Base-by-base conservation (phyloP, 2,113 vertebrate species). In the Oxyruncus cristatus region DNA sequence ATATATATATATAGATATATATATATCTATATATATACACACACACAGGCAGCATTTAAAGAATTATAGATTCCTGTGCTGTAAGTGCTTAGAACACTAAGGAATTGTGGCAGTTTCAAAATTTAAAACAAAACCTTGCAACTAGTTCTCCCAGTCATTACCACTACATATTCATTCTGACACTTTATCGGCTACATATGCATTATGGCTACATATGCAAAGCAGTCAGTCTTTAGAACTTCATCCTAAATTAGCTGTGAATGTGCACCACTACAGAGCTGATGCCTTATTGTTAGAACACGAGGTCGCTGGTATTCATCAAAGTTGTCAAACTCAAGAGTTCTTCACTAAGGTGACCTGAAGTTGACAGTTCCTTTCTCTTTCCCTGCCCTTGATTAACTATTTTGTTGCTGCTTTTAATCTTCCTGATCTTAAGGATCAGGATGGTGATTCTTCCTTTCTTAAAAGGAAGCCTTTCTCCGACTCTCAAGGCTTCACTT, bases 141-240 rank as follows among this genome's bases (percentile, higher is more conserved):
- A n/a, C 42, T 53, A 11, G 39, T 15, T 44, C 52, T 73, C 37
- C 13, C 52, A 42, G 17, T 42, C 23, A n/a, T 27, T 11, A 8
- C 20, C 71, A 47, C 32, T 27, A 26, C 42, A 20, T 26, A 55
- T 23, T 73, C 50, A 42, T 53, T 42, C 50, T 55, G 18, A 24
- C 30, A 42, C 30, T 42, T 33, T 73, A 42, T 49, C 26, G 0
- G 0, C 80, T n/a, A n/a, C n/a, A n/a, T n/a, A n/a, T n/a, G n/a
- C 39, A 28, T 14, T 33, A 14, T 35, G 0, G 1, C 72, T 46
- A 27, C 53, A 2, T 20, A 14, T 32, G 26, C n/a, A 67, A 23
- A 79, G 74, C 67, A 53, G 17, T 59, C 39, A 79, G 52, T 44
- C 39, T 52, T 61, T 37, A 86, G 53, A 53, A 28, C 30, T 70